Base-by-base conservation (phyloP, 2,888 invertebrate species). In the Euplagia quadripunctaria region DNA sequence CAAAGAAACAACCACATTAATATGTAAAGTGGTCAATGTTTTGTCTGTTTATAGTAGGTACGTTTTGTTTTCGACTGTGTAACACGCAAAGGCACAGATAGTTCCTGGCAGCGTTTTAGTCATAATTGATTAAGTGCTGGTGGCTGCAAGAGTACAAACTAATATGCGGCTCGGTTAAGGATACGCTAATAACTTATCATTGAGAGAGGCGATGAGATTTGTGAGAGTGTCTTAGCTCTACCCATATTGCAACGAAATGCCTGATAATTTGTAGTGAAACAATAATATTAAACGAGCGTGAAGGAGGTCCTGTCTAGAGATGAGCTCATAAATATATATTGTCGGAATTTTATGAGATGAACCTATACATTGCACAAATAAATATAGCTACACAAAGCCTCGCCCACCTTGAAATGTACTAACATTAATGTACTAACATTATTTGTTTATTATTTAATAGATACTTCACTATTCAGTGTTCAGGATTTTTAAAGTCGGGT, bases 1-100 rank as follows among this genome's bases (percentile, higher is more conserved):
- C 81, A 85, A 85, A 83, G 76, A 81, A 42, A 61, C 8, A 51
- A 68, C 0, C 63, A 79, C 70, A 84, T 84, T 78, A 82, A 46
- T 82, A 83, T 84, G 83, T 72, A 80, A 84, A 77, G 43, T 78
- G 78, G 70, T 74, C 63, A 73, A 71, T 69, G 68, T 73, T 64
- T 68, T 9, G 61, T 73, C 7, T 64, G 71, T 49, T 41, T 16
- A 11, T 78, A 72, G 78, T 75, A 31, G 31, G 31, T 31, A 71
- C 79, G 77, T 69, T 71, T 42, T 78, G 76, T 68, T 72, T 43
- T 64, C 61, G 58, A 51, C 51, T 20, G 41, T 41, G 31, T 31
- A 52, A 63, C 46, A 61, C 49, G 68, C 64, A 64, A 69, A 17
- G 14, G 8, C 20, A 58, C 8, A 0, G 14, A 42, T 58, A n/a